These are phyloP conservation scores for Euplexia lucipara DNA, from an alignment of 2,888 invertebrate genomes.

Conservation along the genomic window DNA sequence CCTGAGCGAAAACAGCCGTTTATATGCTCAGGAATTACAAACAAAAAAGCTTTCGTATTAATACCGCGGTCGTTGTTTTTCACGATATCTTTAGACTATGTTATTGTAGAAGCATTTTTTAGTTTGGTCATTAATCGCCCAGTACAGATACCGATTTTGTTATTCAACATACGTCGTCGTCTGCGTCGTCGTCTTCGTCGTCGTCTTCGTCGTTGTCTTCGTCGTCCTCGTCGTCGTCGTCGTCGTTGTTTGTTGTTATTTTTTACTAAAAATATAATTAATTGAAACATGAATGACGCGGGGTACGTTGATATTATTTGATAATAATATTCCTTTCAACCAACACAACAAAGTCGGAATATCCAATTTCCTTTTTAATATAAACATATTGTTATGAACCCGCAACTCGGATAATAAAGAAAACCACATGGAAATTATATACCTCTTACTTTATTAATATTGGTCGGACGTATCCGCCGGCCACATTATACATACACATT, in stretches of 20 bases:
- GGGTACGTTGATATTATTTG: not conserved
- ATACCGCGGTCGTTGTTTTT: slow-evolving; percentile 38
- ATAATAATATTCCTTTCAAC: slow-evolving; percentile 3
- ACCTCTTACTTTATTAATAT: slow-evolving; percentile 42
- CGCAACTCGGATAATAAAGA: slow-evolving; percentile 46
- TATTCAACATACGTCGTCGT: too few species aligned
- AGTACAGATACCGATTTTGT: not conserved
- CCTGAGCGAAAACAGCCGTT: slow-evolving; percentile 57
- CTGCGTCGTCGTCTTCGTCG: too few species aligned
- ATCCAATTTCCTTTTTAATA: slow-evolving; percentile 48
- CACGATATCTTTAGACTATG: slow-evolving; percentile 29
- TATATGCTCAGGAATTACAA: slow-evolving; percentile 54
- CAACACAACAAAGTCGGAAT: slow-evolving; percentile 29
- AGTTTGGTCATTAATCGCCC: not conserved
- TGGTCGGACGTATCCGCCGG: slow-evolving; percentile 13
- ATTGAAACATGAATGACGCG: not conserved
- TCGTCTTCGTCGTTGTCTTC: too few species aligned
- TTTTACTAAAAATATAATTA: too few species aligned
- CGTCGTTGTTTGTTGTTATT: too few species aligned
- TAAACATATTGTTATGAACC: slow-evolving; percentile 42
- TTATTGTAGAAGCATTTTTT: slow-evolving; percentile 4
- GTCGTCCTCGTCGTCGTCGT: too few species aligned
- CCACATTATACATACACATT: slow-evolving; percentile 4
- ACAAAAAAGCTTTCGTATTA: slow-evolving; percentile 50
- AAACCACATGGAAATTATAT: slow-evolving; percentile 51